Conservation (phyloP, 2,113 vertebrate genomes). For the Marmota monax region DNA sequence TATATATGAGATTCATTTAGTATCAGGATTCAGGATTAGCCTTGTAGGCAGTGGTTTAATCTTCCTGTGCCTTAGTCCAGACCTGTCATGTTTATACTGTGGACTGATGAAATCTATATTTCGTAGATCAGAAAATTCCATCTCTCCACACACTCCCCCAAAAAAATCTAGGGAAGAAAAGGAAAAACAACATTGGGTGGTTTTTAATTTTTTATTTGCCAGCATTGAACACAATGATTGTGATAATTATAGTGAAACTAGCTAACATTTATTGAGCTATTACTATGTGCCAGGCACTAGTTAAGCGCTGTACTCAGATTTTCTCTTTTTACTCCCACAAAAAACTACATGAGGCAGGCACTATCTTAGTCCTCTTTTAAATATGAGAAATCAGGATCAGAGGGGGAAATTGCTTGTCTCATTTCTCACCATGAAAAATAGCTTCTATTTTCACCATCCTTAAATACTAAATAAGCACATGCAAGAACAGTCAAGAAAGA, state of each 20-base stretch:
- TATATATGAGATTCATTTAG: too few relatives aligned
- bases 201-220: constrained; percentile 46
- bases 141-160: background rate
- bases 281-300: background rate
- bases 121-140: constrained; percentile 16
- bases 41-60: too few relatives aligned
- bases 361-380: background rate
- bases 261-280: constrained; percentile 1
- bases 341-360: background rate
- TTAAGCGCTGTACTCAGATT: background rate
- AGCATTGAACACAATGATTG: background rate
- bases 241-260: background rate
- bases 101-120: too few relatives aligned
- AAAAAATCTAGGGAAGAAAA: background rate
- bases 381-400: background rate
- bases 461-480: background rate
- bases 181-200: background rate
- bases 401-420: background rate
- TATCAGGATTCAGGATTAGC: too few relatives aligned
- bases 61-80: too few relatives aligned
- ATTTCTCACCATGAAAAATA: constrained; percentile 37
- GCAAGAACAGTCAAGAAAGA: background rate
- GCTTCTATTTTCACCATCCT: background rate
- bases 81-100: too few relatives aligned
- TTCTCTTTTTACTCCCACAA: background rate